Evolutionary conservation across 1,140 invertebrate species (phyloP).

Genomic region (Cryptotermes secundus): DNA sequence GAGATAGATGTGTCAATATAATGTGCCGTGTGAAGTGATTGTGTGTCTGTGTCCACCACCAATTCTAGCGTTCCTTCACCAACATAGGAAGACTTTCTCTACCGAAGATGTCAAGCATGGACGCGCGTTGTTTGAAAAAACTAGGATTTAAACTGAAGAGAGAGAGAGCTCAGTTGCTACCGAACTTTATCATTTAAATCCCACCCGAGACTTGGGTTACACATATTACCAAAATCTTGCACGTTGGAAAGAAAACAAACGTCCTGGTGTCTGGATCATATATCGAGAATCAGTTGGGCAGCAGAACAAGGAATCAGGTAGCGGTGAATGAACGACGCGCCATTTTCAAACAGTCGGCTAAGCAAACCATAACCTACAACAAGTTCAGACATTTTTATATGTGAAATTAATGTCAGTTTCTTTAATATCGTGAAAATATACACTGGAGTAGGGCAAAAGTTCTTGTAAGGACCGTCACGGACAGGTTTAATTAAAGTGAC

Average conservation of each 20-base stretch:
- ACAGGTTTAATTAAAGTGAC: too few relatives aligned
- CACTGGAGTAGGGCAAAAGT: not conserved
- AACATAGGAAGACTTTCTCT: not conserved
- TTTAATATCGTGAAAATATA: not conserved
- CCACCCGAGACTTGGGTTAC: too few relatives aligned
- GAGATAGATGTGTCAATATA: not conserved
- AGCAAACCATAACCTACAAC: not conserved
- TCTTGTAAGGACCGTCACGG: not conserved
- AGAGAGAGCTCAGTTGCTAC: not conserved
- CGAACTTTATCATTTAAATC: not conserved
- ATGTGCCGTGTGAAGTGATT: constrained; percentile 8
- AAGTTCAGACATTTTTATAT: not conserved
- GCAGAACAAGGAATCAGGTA: not conserved
- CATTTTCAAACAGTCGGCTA: not conserved
- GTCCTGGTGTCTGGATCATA: too few relatives aligned
- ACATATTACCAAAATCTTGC: too few relatives aligned
- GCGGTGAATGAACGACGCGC: not conserved
- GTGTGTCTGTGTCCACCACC: not conserved
- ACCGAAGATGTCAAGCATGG: not conserved
- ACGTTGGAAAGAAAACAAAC: too few relatives aligned
- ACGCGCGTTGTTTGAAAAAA: constrained; percentile 8
- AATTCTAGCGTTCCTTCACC: not conserved
- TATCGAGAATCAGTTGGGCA: too few relatives aligned
- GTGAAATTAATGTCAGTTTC: not conserved
- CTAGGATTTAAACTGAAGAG: constrained; percentile 2